These are phyloP conservation scores for Streptopelia turtur DNA, from an alignment of 2,797 vertebrate genomes.

Conservation along the genomic window DNA sequence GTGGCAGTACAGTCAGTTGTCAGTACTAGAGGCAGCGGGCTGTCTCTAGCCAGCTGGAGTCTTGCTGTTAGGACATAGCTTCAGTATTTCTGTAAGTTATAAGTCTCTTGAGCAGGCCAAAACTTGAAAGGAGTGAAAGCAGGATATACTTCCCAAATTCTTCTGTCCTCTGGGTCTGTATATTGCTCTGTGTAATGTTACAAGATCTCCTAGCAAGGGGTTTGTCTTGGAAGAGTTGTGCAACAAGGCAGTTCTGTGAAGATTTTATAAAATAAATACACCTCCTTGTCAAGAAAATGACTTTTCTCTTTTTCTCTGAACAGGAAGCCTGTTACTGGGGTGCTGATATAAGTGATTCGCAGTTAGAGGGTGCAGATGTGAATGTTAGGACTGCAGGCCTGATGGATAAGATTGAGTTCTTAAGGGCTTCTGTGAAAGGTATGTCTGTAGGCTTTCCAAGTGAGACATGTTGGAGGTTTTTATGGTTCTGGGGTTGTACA, in stretches of 20 bases:
- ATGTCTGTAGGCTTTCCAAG: background rate
- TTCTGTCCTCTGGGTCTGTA: background rate
- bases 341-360: conserved; percentile 84
- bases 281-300: background rate
- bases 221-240: background rate
- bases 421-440: conserved; percentile 88
- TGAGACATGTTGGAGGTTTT: background rate
- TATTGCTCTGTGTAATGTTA: background rate
- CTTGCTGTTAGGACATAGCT: background rate
- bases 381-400: conserved; percentile 85
- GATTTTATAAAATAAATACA: background rate
- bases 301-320: conserved; percentile 16
- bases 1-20: background rate
- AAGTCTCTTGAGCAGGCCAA: background rate
- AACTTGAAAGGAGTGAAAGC: background rate
- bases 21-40: background rate
- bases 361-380: conserved; percentile 83
- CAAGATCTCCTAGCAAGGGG: background rate
- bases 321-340: conserved; percentile 86
- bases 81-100: background rate
- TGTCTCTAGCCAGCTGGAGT: background rate
- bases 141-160: accelerated
- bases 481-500: background rate
- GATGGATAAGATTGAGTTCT: conserved; percentile 79
- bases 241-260: background rate